Conservation (phyloP, 2,113 vertebrate genomes). For the Psettodes erumei region DNA sequence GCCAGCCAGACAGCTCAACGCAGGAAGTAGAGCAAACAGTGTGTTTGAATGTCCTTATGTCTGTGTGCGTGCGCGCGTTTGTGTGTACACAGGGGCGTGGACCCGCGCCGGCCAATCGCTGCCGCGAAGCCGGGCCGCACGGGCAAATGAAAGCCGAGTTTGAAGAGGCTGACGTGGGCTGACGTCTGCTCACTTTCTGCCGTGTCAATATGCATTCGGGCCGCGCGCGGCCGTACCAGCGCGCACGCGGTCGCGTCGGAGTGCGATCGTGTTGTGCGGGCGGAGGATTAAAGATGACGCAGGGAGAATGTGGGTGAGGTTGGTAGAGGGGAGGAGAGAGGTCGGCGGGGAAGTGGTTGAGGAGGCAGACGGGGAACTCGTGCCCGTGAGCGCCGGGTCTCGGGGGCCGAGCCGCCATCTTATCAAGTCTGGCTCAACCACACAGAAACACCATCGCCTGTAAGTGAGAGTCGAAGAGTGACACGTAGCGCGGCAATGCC, state of each 20-base stretch:
- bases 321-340: conserved; percentile 23
- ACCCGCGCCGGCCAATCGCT: conserved; percentile 62
- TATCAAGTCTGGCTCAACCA: conserved; percentile 29
- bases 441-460: conserved; percentile 28
- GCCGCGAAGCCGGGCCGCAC: conserved; percentile 37
- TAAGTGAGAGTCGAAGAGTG: conserved; percentile 2
- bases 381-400: conserved; percentile 38
- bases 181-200: conserved; percentile 48
- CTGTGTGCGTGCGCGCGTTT: conserved; percentile 25
- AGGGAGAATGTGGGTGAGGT: conserved; percentile 3
- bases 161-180: conserved; percentile 51
- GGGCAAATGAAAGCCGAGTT: conserved; percentile 60
- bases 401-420: conserved; percentile 41
- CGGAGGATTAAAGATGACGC: conserved; percentile 19
- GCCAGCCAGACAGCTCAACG: conserved; percentile 73
- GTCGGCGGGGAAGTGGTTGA: conserved; percentile 20
- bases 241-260: no score
- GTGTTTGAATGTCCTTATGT: conserved; percentile 47
- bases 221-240: conserved; percentile 10
- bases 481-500: conserved; percentile 32
- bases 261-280: no score
- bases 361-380: conserved; percentile 39
- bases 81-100: conserved; percentile 62
- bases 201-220: conserved; percentile 31
- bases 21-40: conserved; percentile 72